Evolutionary conservation across 30 jellyfish, hydroid and myxozoan genomes (phyloP), one percentile per base, ranked within the genome.

Genomic region (Aurelia coerulea): DNA sequence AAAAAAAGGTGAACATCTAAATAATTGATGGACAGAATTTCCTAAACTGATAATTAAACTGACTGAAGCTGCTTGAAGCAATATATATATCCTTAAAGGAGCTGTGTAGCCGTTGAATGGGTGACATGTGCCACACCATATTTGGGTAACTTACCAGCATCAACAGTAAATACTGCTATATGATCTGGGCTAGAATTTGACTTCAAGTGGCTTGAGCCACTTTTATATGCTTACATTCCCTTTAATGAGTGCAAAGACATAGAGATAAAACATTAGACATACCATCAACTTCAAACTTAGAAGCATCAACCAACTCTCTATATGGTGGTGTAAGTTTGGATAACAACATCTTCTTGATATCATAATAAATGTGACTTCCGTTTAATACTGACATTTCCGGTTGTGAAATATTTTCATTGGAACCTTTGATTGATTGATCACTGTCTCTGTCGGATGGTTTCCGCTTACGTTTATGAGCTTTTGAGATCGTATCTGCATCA

Each of bases 271-370:
- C 42, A 74, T 15, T 12, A 16, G 5, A 7, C 93, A 32, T 67
- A 84, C 93, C 88, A 52, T 84, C 88, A 37, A 77, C 80, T 1
- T 73, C 88, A 46, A 84, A 68, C 70, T 71, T 73, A 42, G 88
- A 73, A 14, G 93, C 84, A 52, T 65, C 73, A 0, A 84, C 88
- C 53, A 84, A 68, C 9, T 56, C 83, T 73, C 66, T 73, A 52
- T 84, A 84, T 5, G 82, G 86, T 39, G 29, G 78, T 19, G 93
- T 71, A 13, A 84, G 62, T 54, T 84, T 73, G 19, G 77, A 84
- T 0, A 66, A 32, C 17, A 84, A 68, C 18, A 35, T 12, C 16
- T 19, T 8, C 32, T 41, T 63, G 37, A 84, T 50, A 12, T 52
- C 53, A 8, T 62, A 39, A 33, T 84, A 74, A 8, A 79, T 56